phyloP scores from a whole-genome alignment of 2,888 invertebrate genomes.

The Agrochola litura region DNA sequence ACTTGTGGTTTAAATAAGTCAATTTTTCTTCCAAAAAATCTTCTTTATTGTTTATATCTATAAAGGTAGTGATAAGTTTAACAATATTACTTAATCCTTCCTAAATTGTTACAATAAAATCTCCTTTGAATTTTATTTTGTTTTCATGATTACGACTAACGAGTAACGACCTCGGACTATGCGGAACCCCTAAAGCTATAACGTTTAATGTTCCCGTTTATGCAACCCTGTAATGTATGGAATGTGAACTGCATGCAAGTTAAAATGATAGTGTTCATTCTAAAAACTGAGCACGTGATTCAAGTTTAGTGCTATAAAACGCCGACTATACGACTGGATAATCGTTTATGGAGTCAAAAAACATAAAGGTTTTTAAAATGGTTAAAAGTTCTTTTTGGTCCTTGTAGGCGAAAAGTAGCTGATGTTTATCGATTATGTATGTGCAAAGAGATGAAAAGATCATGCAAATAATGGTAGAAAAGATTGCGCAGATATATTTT shows the following conservation, averaged over 20 bases:
- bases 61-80: background rate
- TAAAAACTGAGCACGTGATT: constrained; percentile 52
- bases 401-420: background rate
- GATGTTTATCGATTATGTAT: background rate
- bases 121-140: constrained; percentile 31
- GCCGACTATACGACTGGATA: background rate
- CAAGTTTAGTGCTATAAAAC: constrained; percentile 48
- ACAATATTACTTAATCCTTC: background rate
- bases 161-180: constrained; percentile 25
- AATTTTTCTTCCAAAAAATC: background rate
- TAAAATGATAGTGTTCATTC: constrained; percentile 40
- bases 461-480: too few species aligned
- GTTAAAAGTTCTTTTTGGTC: background rate
- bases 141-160: constrained; percentile 41
- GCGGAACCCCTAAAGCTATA: constrained; percentile 40
- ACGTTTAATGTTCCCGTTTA: constrained; percentile 45
- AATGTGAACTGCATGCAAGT: constrained; percentile 35
- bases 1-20: background rate
- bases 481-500: too few species aligned
- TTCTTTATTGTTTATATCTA: background rate
- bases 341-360: constrained; percentile 17
- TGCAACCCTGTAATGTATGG: constrained; percentile 40
- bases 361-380: background rate
- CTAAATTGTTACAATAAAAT: constrained; percentile 44
- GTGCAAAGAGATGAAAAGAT: background rate